Evolutionary conservation across 92 coral and sea anemone genomes (phyloP), one percentile per base, ranked within the genome.

Genomic region (Phenganax stokvisi): DNA sequence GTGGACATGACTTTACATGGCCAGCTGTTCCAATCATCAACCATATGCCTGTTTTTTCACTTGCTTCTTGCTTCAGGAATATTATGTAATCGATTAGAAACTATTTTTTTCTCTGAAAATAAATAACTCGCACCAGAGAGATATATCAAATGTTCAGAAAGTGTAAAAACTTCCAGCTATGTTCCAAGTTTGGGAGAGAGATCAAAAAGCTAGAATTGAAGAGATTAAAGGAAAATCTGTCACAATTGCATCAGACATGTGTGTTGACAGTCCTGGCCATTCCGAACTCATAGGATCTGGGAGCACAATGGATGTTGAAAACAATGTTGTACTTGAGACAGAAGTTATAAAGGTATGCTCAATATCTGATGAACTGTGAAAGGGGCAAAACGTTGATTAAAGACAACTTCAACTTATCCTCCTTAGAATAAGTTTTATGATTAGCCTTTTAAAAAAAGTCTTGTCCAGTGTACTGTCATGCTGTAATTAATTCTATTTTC

Each of bases 251-350:
- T 84, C 84, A 17, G 84, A 84, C 55, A 79, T 85, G 87, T 70
- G 87, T 69, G 87, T 85, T 81, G 80, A 85, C 72, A 85, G 87
- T 59, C 87, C 87, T 54, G 80, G 87, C 76, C 87, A 85, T 67
- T 62, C 79, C 44, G 87, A 84, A 56, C 84, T 85, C 0, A 3
- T 85, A 30, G 80, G 80, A 0, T 76, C 80, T 8, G 80, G 64
- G 61, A 76, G 80, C 63, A 57, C 83, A 56, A 8, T 83, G 51
- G 86, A 83, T 72, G 81, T 83, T 27, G 81, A 57, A 62, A 75
- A 64, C 56, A 83, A 83, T 44, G 63, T 81, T 16, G 63, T 83
- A 73, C 82, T 83, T 56, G 86, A 83, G 53, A 83, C 86, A 59
- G 81, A 20, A 20, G 25, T 20, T 20, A 20, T 20, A 20, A 20